Evolutionary conservation across 2,888 invertebrate species (phyloP).

Genomic region (Carabus problematicus): DNA sequence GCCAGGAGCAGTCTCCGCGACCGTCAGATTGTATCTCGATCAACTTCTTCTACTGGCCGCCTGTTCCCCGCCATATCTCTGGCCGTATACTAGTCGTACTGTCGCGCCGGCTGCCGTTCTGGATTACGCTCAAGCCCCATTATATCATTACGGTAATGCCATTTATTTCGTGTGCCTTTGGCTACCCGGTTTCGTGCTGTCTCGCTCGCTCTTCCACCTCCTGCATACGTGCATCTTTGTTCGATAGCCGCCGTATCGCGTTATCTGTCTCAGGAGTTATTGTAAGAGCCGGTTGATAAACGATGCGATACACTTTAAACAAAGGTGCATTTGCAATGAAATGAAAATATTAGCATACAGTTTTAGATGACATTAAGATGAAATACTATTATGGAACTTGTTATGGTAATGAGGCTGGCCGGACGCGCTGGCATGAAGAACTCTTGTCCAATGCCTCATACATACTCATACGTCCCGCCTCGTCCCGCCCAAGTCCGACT

Average conservation of each 20-base stretch:
- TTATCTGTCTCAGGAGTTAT: conserved; percentile 34
- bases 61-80: background rate
- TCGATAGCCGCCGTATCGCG: conserved; percentile 12
- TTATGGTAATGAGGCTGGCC: conserved; percentile 57
- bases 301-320: conserved; percentile 52
- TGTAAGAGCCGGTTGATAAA: conserved; percentile 46
- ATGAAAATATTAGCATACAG: conserved; percentile 59
- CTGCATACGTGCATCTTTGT: conserved; percentile 26
- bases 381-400: conserved; percentile 59
- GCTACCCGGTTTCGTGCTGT: conserved; percentile 6
- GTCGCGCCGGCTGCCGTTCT: conserved; percentile 46
- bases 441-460: conserved; percentile 11
- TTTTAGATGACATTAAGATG: conserved; percentile 61
- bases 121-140: conserved; percentile 51
- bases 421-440: conserved; percentile 24
- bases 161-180: conserved; percentile 49
- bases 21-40: conserved; percentile 36
- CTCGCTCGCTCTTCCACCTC: conserved; percentile 25
- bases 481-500: conserved; percentile 42
- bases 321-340: conserved; percentile 58
- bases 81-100: background rate
- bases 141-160: conserved; percentile 52
- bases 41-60: conserved; percentile 12
- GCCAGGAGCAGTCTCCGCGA: conserved; percentile 5
- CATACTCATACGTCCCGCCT: background rate